A percentile compares a stretch with the other conserved stretches of the same genome.
phyloP scores from a whole-genome alignment of 2,113 vertebrate genomes.

The Cheilinus undulatus region DNA sequence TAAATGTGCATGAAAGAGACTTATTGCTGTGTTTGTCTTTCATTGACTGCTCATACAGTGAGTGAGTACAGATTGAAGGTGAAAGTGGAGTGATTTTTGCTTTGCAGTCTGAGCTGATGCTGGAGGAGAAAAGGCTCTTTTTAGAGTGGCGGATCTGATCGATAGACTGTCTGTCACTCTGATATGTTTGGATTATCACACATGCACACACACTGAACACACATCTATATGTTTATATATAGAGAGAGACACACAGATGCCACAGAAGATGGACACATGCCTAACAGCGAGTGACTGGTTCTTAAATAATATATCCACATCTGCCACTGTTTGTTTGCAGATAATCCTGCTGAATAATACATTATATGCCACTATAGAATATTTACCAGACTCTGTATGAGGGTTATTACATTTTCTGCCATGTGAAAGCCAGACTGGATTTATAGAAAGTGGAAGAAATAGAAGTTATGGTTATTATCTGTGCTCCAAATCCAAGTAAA shows the following conservation, averaged over 20 bases:
- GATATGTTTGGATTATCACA: slow-evolving; percentile 51
- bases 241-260: slow-evolving; percentile 2
- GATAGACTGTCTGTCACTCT: slow-evolving; percentile 57
- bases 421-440: not conserved
- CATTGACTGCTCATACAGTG: not conserved
- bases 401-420: not conserved
- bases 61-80: slow-evolving; percentile 2
- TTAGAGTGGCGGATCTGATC: slow-evolving; percentile 48
- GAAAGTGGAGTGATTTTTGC: slow-evolving; percentile 10
- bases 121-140: slow-evolving; percentile 17
- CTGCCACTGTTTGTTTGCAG: slow-evolving; percentile 78
- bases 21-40: not conserved
- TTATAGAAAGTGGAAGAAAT: too few relatives aligned
- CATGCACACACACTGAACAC: slow-evolving; percentile 27
- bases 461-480: too few relatives aligned
- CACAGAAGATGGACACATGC: slow-evolving; percentile 67
- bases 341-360: slow-evolving; percentile 76
- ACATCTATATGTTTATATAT: slow-evolving; percentile 18
- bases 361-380: slow-evolving; percentile 55
- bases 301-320: slow-evolving; percentile 81
- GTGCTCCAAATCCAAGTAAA: too few relatives aligned
- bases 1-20: not conserved
- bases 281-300: slow-evolving; percentile 75
- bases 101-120: slow-evolving; percentile 20
- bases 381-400: slow-evolving; percentile 33